phyloP scores from a whole-genome alignment of 2,113 vertebrate species.

The Mugil cephalus region DNA sequence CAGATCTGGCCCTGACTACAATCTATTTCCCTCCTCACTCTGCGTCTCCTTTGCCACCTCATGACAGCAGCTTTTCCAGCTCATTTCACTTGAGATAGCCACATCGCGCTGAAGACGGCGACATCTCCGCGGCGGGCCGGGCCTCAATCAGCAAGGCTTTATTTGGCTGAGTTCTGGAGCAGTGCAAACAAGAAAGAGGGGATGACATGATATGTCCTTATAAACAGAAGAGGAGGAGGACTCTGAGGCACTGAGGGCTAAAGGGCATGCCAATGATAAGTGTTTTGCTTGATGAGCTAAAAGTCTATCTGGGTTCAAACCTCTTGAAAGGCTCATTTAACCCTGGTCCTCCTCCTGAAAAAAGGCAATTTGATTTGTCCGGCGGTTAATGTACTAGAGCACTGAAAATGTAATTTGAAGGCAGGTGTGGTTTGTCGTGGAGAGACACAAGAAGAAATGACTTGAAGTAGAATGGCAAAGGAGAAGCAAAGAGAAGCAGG shows the following conservation, averaged over 20 bases:
- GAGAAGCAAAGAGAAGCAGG: slow-evolving; percentile 17
- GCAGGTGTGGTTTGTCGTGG: slow-evolving; percentile 20
- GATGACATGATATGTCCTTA: slow-evolving; percentile 48
- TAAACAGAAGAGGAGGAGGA: slow-evolving; percentile 52
- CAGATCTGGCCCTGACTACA: slow-evolving; percentile 69
- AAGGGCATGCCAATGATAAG: slow-evolving; percentile 77
- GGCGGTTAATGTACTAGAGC: slow-evolving; percentile 77
- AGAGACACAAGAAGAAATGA: slow-evolving; percentile 44
- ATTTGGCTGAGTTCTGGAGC: slow-evolving; percentile 68
- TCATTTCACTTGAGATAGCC: slow-evolving; percentile 76
- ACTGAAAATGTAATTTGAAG: slow-evolving; percentile 75
- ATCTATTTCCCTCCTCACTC: slow-evolving; percentile 68
- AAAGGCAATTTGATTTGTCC: slow-evolving; percentile 79
- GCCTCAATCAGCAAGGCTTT: slow-evolving; percentile 54
- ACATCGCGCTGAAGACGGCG: slow-evolving; percentile 26
- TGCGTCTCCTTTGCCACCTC: slow-evolving; percentile 59
- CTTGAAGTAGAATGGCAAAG: slow-evolving; percentile 55
- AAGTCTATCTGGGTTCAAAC: slow-evolving; percentile 70
- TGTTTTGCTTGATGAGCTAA: slow-evolving; percentile 77
- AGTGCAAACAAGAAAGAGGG: slow-evolving; percentile 42
- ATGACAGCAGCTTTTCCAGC: slow-evolving; percentile 78
- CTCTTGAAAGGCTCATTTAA: slow-evolving; percentile 80
- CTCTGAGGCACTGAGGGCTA: slow-evolving; percentile 48
- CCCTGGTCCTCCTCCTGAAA: slow-evolving; percentile 63
- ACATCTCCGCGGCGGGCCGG: slow-evolving; percentile 47